Percentiles rank a stretch among this genome's conserved stretches.
Evolutionary conservation across 35 echinoderm and acorn worm genomes (phyloP).

Genomic region (Stichopus chloronotus): DNA sequence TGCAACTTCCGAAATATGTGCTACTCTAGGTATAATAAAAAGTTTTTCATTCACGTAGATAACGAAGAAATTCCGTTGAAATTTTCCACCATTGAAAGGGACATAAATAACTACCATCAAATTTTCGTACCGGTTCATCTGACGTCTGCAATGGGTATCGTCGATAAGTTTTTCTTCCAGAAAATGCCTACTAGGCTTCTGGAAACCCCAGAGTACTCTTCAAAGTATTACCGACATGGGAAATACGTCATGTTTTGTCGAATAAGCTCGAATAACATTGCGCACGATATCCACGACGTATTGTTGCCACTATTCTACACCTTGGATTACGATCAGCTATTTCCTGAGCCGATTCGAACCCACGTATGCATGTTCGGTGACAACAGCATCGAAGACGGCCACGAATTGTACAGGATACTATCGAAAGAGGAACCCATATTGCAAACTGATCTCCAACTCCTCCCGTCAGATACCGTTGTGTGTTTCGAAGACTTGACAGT

Average conservation of each 20-base stretch:
- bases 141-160: neutral
- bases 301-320: neutral
- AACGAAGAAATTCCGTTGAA: no score
- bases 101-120: no score
- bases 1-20: no score
- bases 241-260: neutral
- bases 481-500: constrained; percentile 1
- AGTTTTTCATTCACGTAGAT: no score
- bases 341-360: neutral
- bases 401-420: neutral
- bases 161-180: neutral
- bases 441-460: neutral
- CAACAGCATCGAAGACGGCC: neutral
- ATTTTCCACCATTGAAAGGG: no score
- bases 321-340: neutral
- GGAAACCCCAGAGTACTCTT: neutral
- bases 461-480: neutral
- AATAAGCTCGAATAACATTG: neutral
- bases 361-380: neutral
- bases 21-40: no score
- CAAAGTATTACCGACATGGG: neutral
- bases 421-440: neutral
- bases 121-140: neutral
- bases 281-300: constrained; percentile 23
- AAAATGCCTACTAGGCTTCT: neutral